phyloP scores from a whole-genome alignment of 2,113 vertebrate species.

The Chrysochloris asiatica region DNA sequence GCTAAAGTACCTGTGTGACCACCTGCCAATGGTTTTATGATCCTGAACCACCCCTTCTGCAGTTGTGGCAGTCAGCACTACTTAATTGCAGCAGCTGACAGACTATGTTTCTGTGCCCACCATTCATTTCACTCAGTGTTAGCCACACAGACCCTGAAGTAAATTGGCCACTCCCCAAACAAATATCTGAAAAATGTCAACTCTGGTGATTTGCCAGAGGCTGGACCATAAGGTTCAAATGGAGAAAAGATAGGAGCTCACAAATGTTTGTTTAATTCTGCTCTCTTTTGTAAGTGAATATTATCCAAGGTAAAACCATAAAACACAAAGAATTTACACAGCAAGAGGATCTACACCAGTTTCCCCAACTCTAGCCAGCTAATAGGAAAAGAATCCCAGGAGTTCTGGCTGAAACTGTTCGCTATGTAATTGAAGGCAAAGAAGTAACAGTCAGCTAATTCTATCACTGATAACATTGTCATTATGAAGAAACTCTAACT shows the following conservation, averaged over 20 bases:
- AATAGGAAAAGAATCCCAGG: slow-evolving; percentile 19
- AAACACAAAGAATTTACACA: slow-evolving; percentile 27
- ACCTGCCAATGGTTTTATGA: background rate
- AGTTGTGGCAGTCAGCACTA: background rate
- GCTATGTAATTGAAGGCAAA: slow-evolving; percentile 57
- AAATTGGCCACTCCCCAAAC: slow-evolving; percentile 35
- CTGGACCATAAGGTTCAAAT: background rate
- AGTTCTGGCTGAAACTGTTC: slow-evolving; percentile 26
- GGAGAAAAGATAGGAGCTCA: background rate
- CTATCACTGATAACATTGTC: slow-evolving; percentile 42
- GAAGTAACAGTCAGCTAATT: slow-evolving; percentile 50
- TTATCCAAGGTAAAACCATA: slow-evolving; percentile 31
- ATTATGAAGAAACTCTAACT: slow-evolving; percentile 57
- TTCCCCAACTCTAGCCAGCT: background rate
- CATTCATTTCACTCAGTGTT: slow-evolving; percentile 45
- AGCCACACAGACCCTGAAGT: slow-evolving; percentile 15
- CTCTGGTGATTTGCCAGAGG: background rate
- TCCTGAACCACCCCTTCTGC: background rate
- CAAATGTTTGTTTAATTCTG: background rate
- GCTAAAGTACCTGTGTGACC: slow-evolving; percentile 9
- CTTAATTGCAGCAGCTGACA: slow-evolving; percentile 51
- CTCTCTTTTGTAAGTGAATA: slow-evolving; percentile 17
- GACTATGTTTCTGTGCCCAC: background rate
- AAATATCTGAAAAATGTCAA: slow-evolving; percentile 34
- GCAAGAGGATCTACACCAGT: background rate